Base-by-base conservation (phyloP, 2,888 invertebrate species). In the Pseudococcus jackbeardsleyi region DNA sequence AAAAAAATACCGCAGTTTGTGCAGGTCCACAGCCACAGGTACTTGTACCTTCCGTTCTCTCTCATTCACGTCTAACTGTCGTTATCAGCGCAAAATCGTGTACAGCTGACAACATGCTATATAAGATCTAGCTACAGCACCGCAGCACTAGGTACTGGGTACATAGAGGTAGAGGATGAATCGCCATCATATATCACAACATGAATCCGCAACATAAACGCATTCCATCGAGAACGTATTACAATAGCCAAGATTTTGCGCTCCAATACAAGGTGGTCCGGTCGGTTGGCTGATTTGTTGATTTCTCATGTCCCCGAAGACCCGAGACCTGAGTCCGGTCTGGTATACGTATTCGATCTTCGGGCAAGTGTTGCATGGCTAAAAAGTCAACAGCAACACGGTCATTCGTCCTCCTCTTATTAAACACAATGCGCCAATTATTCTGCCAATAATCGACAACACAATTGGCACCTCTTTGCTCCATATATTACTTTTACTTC, bases 361-460 rank as follows among this genome's bases (percentile, higher is more conserved):
- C 77, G 88, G 42, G 86, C 86, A 22, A 64, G 64, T 64, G 42
- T 68, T 64, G 46, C 68, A 68, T 86, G 59, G 86, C 64, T 88
- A 79, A 48, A 48, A 77, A 87, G 77, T 22, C 87, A 50, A 87
- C 77, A 54, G 42, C 42, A 42, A 42, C 42, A 42, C 82, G 88
- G 88, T 82, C 88, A 82, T 88, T 88, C 88, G 88, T 88, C 88
- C 88, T 88, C 88, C 88, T 88, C 88, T 88, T 88, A 88, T 88
- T 88, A 88, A 88, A 88, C 79, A 88, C 88, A 88, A 88, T 88
- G 59, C 88, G 88, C 88, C 88, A 88, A 88, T 88, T 88, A 88
- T 88, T 88, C 88, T 88, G 88, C 88, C 88, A 88, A 88, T 88
- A 88, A 88, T 88, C 88, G 88, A 88, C 88, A 88, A 88, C 88